A percentile compares a stretch with the other conserved stretches of the same genome.
These are phyloP conservation scores for Pipra filicauda DNA, from an alignment of 2,113 vertebrate species.

Conservation along the genomic window DNA sequence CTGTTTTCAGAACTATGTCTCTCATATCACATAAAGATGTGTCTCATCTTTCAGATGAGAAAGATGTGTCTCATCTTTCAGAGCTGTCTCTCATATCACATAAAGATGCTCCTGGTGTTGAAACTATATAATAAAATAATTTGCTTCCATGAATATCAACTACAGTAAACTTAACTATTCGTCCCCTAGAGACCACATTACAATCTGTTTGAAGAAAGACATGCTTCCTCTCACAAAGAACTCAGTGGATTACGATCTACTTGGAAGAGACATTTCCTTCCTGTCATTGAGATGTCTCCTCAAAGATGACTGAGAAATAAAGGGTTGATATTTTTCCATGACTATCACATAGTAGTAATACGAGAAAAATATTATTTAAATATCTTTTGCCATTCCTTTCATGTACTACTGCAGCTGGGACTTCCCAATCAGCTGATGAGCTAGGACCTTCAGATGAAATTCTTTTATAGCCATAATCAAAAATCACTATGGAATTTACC, in stretches of 20 bases:
- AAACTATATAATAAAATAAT: not conserved
- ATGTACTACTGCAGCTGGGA: constrained; percentile 15
- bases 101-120: not conserved
- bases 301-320: not conserved
- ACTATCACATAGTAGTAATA: not conserved
- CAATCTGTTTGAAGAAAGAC: not conserved
- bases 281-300: not conserved
- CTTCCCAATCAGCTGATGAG: constrained; percentile 30
- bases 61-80: too few species aligned
- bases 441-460: constrained; percentile 25
- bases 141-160: not conserved
- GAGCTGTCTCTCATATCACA: not conserved
- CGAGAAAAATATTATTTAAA: not conserved
- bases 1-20: not conserved
- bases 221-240: not conserved
- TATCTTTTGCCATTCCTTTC: constrained; percentile 1
- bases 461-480: constrained; percentile 30
- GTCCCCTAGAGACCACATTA: not conserved
- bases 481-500: constrained; percentile 25
- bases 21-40: not conserved
- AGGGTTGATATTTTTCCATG: not conserved
- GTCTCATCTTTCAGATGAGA: too few species aligned
- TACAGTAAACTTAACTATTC: not conserved
- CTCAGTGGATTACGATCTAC: not conserved
- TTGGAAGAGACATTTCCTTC: not conserved